Evolutionary conservation across 1,140 invertebrate genomes (phyloP).

Genomic region (Cotesia vestalis): DNA sequence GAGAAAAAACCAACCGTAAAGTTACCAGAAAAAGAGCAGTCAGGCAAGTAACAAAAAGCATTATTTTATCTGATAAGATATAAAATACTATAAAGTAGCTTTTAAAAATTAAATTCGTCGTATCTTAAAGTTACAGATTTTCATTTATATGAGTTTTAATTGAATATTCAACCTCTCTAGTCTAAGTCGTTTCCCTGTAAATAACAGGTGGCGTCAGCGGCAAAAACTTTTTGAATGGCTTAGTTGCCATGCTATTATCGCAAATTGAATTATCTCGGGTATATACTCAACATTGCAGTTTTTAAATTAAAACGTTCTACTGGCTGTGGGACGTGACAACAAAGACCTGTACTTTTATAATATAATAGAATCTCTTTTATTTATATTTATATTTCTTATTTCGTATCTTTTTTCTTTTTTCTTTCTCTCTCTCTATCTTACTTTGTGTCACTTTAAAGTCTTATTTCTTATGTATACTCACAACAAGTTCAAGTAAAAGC

Average conservation of each 20-base stretch:
- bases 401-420: neutral
- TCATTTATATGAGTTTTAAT: slow-evolving; percentile 18
- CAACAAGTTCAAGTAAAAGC: slow-evolving; percentile 23
- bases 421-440: slow-evolving; percentile 10
- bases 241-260: slow-evolving; percentile 16
- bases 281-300: slow-evolving; percentile 17
- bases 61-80: neutral
- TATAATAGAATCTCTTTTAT: too few species aligned
- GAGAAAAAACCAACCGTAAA: slow-evolving; percentile 62
- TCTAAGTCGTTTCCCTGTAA: neutral
- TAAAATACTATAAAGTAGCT: neutral
- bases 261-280: slow-evolving; percentile 34
- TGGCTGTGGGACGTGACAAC: slow-evolving; percentile 17
- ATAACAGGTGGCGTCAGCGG: neutral
- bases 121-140: slow-evolving; percentile 17
- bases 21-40: slow-evolving; percentile 59
- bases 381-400: neutral
- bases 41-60: slow-evolving; percentile 47
- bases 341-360: slow-evolving; percentile 10
- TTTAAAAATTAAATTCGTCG: slow-evolving; percentile 19
- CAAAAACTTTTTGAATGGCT: neutral
- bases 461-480: neutral
- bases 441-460: slow-evolving; percentile 6
- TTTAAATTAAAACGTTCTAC: slow-evolving; percentile 30
- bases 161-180: slow-evolving; percentile 26